Conservation (phyloP, 2,888 invertebrate species). For the Folsomia manolachei region DNA sequence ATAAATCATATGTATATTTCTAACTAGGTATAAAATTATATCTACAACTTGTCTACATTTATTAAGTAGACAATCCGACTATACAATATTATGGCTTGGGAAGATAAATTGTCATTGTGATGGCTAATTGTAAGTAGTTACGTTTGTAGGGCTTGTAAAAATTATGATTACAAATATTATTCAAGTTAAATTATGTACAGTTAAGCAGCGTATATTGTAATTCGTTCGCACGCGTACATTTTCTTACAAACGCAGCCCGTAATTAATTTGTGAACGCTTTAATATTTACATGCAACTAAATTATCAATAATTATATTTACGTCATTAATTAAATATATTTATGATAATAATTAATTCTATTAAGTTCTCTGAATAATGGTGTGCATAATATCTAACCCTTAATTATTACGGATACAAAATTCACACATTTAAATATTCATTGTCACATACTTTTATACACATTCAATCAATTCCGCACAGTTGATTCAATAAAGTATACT, state of each 20-base stretch:
- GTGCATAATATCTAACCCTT: background rate
- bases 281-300: background rate
- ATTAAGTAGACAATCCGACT: slow-evolving; percentile 8
- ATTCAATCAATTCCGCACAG: background rate
- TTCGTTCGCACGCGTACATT: background rate
- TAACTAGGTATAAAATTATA: no score
- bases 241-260: background rate
- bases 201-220: background rate
- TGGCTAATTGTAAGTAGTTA: background rate
- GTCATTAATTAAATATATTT: no score
- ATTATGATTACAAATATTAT: no score
- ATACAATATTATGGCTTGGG: slow-evolving; percentile 20
- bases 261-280: background rate
- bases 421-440: background rate
- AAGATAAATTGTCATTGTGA: slow-evolving; percentile 8
- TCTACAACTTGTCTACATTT: background rate
- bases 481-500: background rate
- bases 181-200: background rate
- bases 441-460: background rate
- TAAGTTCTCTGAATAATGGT: background rate
- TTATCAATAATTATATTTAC: background rate
- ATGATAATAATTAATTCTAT: background rate
- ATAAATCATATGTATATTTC: no score
- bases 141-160: background rate
- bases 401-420: background rate